Evolutionary conservation across 64 coral and sea anemone genomes (phyloP).

Genomic region (Anthopleura sola): DNA sequence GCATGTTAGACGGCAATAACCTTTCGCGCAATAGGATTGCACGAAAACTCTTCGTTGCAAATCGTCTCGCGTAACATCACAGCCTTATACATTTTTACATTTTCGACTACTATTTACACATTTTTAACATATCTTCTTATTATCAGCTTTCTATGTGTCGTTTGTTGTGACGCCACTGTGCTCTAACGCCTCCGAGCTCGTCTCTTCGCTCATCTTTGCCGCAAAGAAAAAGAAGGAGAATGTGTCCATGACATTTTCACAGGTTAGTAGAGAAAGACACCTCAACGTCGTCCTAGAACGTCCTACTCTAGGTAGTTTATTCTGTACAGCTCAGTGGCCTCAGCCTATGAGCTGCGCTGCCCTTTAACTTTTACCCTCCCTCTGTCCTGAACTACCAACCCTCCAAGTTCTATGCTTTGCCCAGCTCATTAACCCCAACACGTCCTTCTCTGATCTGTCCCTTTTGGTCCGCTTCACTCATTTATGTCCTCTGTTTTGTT

Average conservation of each 20-base stretch:
- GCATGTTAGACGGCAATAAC: too few species aligned
- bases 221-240: slow-evolving; percentile 97
- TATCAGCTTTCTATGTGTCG: slow-evolving; percentile 86
- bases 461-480: background rate
- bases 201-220: slow-evolving; percentile 92
- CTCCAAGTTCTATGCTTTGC: too few species aligned
- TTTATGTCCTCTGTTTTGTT: background rate
- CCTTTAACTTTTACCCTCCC: too few species aligned
- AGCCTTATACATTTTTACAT: too few species aligned
- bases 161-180: slow-evolving; percentile 93
- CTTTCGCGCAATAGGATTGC: too few species aligned
- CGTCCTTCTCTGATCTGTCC: background rate
- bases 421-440: too few species aligned
- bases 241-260: slow-evolving; percentile 94
- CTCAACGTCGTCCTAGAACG: background rate
- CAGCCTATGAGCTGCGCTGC: background rate
- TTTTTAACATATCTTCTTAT: background rate
- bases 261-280: slow-evolving; percentile 17
- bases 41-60: too few species aligned
- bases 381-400: too few species aligned
- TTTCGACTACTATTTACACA: background rate
- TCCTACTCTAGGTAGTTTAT: too few species aligned
- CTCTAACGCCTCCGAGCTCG: slow-evolving; percentile 88
- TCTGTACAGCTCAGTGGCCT: background rate
- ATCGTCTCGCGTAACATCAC: too few species aligned